These are phyloP conservation scores for Tringa solitaria DNA, from an alignment of 2,113 vertebrate genomes.

Conservation along the genomic window DNA sequence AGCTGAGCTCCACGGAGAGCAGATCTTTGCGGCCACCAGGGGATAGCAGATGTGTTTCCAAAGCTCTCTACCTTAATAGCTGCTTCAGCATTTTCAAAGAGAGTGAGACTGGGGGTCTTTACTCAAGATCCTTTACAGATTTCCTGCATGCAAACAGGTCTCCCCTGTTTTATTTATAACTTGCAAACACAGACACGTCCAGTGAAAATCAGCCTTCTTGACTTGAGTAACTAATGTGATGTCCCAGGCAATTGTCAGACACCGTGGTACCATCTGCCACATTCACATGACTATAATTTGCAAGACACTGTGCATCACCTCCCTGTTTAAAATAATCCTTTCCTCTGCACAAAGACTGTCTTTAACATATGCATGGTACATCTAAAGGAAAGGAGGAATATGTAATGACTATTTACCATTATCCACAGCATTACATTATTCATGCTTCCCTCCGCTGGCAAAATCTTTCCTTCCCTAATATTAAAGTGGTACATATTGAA, in stretches of 20 bases:
- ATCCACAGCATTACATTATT: slow-evolving; percentile 61
- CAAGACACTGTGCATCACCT: neutral
- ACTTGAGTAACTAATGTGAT: neutral
- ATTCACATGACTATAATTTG: neutral
- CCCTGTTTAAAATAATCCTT: neutral
- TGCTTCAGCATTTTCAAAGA: neutral
- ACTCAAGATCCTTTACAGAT: neutral
- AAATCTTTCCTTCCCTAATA: neutral
- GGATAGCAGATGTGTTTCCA: neutral
- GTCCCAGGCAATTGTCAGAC: neutral
- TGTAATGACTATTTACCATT: slow-evolving; percentile 49
- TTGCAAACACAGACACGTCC: neutral
- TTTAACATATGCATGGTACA: neutral
- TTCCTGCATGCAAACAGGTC: neutral
- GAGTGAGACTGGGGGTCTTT: neutral
- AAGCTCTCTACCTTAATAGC: neutral
- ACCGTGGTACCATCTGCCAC: neutral
- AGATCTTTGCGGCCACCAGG: neutral
- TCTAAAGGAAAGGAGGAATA: slow-evolving; percentile 11
- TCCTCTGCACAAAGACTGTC: neutral
- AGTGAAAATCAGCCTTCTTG: neutral
- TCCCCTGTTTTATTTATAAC: neutral
- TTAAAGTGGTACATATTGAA: neutral
- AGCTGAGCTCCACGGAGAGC: neutral
- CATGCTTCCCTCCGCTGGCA: slow-evolving; percentile 25